Evolutionary conservation across 2,113 vertebrate genomes (phyloP).

Genomic region (Tragulus kanchil): DNA sequence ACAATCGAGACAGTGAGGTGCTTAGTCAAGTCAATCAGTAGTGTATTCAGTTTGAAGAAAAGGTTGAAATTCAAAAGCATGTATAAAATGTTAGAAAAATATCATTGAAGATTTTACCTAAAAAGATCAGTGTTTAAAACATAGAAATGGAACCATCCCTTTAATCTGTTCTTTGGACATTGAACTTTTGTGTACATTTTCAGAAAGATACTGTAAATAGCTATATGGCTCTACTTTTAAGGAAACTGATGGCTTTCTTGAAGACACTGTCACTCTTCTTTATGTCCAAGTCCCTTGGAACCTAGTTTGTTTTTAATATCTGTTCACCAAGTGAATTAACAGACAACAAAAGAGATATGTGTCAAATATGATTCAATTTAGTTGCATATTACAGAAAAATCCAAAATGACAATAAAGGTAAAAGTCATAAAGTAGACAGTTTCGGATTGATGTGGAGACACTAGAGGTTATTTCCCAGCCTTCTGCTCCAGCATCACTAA

Average conservation of each 20-base stretch:
- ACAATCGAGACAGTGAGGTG: background rate
- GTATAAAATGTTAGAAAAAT: conserved; percentile 32
- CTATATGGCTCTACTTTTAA: background rate
- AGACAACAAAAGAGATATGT: conserved; percentile 1
- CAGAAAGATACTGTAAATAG: background rate
- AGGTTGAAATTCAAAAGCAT: conserved; percentile 21
- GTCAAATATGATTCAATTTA: conserved; percentile 28
- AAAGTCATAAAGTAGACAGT: background rate
- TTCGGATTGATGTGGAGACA: background rate
- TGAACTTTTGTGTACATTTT: conserved; percentile 23
- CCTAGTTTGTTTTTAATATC: conserved; percentile 33
- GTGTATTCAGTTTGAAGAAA: conserved; percentile 32
- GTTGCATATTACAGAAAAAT: background rate
- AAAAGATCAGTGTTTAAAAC: background rate
- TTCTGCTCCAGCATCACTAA: background rate
- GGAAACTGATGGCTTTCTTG: conserved; percentile 25
- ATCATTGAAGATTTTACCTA: background rate
- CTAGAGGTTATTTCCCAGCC: background rate
- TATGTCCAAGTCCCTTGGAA: background rate
- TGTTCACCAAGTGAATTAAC: conserved; percentile 6
- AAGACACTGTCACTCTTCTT: conserved; percentile 4
- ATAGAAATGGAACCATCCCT: conserved; percentile 12
- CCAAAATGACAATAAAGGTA: background rate
- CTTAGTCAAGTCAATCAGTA: background rate
- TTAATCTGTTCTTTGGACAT: conserved; percentile 33